Evolutionary conservation across 2,797 vertebrate genomes (phyloP).

Genomic region (Melanotaenia maccullochi): DNA sequence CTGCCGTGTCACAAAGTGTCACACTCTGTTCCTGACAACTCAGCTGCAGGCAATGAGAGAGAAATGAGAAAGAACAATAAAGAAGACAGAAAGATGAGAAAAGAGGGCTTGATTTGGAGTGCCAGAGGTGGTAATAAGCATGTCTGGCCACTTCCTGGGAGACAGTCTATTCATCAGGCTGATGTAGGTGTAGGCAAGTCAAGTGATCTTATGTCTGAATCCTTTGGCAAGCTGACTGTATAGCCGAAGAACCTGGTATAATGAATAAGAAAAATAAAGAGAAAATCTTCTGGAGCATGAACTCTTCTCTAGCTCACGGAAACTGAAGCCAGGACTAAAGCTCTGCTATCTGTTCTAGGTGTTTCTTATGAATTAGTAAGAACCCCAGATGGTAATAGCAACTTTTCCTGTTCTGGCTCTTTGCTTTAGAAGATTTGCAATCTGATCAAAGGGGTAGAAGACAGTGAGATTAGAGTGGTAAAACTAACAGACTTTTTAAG

Average conservation of each 20-base stretch:
- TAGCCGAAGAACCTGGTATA: slow-evolving; percentile 23
- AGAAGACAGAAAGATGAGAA: slow-evolving; percentile 46
- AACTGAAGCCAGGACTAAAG: slow-evolving; percentile 3
- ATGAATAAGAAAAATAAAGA: slow-evolving; percentile 31
- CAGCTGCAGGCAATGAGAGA: slow-evolving; percentile 63
- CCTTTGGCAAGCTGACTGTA: slow-evolving; percentile 22
- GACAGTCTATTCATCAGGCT: slow-evolving; percentile 65
- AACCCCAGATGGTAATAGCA: slow-evolving; percentile 21
- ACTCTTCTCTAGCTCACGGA: slow-evolving; percentile 9
- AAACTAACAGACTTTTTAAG: not conserved
- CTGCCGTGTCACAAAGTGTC: slow-evolving; percentile 93
- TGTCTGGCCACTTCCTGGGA: slow-evolving; percentile 63
- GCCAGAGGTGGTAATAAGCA: slow-evolving; percentile 68
- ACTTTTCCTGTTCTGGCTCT: slow-evolving; percentile 18
- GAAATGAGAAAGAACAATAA: slow-evolving; percentile 58
- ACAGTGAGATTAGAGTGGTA: not conserved
- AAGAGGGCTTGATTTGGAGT: slow-evolving; percentile 63
- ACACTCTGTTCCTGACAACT: slow-evolving; percentile 91
- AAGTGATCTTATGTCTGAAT: slow-evolving; percentile 50
- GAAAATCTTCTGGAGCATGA: slow-evolving; percentile 10
- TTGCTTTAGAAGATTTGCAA: slow-evolving; percentile 20
- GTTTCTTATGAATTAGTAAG: slow-evolving; percentile 35
- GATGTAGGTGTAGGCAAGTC: slow-evolving; percentile 54
- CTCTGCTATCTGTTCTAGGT: slow-evolving; percentile 26
- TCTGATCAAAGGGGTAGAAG: slow-evolving; percentile 17